Conservation (phyloP, 2,113 vertebrate genomes). For the Esox niger region DNA sequence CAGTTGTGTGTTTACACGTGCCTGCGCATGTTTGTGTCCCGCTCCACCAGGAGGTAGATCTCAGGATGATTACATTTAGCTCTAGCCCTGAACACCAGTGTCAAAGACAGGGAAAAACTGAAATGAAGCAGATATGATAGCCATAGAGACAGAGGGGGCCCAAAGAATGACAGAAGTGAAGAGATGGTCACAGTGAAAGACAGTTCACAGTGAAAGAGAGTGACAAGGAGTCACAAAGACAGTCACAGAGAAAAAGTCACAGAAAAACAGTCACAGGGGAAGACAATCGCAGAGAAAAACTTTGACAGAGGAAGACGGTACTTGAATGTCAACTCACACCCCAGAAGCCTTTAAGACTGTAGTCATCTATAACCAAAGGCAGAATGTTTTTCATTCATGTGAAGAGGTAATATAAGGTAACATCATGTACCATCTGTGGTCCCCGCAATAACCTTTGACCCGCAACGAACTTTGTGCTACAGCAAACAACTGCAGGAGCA, state of each 20-base stretch:
- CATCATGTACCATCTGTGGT: slow-evolving; percentile 13
- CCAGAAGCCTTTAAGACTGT: slow-evolving; percentile 2
- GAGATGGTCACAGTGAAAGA: background rate
- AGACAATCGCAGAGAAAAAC: background rate
- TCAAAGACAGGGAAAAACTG: no score
- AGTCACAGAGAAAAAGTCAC: background rate
- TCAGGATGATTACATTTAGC: background rate
- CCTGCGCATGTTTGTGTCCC: background rate
- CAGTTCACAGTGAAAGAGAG: background rate
- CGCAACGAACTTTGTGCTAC: slow-evolving; percentile 1
- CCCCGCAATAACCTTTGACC: background rate
- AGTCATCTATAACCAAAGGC: slow-evolving; percentile 40
- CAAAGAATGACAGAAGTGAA: no score
- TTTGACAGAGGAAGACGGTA: background rate
- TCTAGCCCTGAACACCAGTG: background rate
- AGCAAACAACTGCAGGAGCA: background rate
- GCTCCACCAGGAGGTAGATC: background rate
- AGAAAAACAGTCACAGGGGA: background rate
- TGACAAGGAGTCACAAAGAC: no score
- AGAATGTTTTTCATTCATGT: slow-evolving; percentile 27
- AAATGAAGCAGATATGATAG: no score
- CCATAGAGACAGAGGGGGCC: no score
- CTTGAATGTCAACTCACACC: background rate
- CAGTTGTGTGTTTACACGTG: background rate
- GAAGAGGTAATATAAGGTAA: slow-evolving; percentile 13